Evolutionary conservation across 2,888 invertebrate genomes (phyloP).

Genomic region (Limenitis camilla): DNA sequence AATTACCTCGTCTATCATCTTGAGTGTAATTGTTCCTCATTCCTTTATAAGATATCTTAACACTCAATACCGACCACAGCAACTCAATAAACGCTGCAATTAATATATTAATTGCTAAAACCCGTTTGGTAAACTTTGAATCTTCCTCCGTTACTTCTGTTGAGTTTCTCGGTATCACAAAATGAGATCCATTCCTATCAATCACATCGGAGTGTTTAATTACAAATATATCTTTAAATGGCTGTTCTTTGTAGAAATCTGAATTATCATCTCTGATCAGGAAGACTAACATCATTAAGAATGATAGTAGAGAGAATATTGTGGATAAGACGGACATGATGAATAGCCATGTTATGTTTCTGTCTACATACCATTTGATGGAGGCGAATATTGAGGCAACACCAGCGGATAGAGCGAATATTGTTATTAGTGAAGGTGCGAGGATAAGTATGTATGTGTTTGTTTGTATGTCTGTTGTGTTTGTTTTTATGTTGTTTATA

Average conservation of each 20-base stretch:
- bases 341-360: conserved; percentile 78
- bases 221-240: conserved; percentile 52
- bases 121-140: conserved; percentile 56
- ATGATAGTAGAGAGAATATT: conserved; percentile 59
- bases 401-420: conserved; percentile 69
- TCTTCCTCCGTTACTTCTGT: conserved; percentile 34
- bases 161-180: conserved; percentile 47
- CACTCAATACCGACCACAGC: conserved; percentile 76
- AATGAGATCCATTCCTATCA: conserved; percentile 53
- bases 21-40: conserved; percentile 76
- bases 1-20: conserved; percentile 63
- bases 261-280: conserved; percentile 51
- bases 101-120: conserved; percentile 74
- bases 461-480: conserved; percentile 25
- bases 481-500: conserved; percentile 16
- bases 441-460: conserved; percentile 53
- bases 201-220: conserved; percentile 54
- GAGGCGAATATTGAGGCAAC: conserved; percentile 76
- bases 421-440: conserved; percentile 66
- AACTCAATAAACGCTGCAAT: conserved; percentile 74
- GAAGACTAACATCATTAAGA: conserved; percentile 57
- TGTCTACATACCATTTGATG: conserved; percentile 79
- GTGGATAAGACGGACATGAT: conserved; percentile 71
- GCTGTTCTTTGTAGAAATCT: conserved; percentile 59
- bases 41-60: conserved; percentile 75